Evolutionary conservation across 2,888 invertebrate genomes (phyloP), one percentile per base, ranked within the genome.

Genomic region (Caenorhabditis parvicauda): DNA sequence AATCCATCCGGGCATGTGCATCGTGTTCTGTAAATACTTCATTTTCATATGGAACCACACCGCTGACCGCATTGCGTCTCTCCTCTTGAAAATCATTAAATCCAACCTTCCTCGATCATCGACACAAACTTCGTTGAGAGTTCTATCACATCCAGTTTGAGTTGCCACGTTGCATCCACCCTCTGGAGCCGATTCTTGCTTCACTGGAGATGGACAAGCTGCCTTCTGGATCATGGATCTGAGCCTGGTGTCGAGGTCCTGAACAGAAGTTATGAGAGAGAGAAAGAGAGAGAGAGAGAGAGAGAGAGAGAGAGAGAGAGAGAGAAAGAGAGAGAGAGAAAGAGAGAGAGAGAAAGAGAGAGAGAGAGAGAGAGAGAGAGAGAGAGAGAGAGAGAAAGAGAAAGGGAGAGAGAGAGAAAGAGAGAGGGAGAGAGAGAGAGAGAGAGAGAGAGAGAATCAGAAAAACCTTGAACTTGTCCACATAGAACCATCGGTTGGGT

Each of bases 191-290:
- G 59, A 53, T 14, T 63, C 62, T 25, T 66, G 61, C 44, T 54
- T 61, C 2, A 53, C 41, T 19, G 64, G 69, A 5, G 64, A 50
- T 14, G 80, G 81, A 60, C 81, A 81, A 2, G 79, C 77, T 3
- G 70, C 74, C 54, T 81, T 81, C 58, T 81, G 81, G 42, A 81
- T 78, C 59, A 79, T 64, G 17, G 77, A 77, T 4, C 81, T 67
- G 14, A 81, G 73, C 21, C 81, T 54, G 5, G 76, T 81, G 60
- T 81, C 77, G 35, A 81, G 50, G 55, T 77, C 77, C 60, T 59
- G 41, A 24, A 54, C 46, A 12, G 0, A 14, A 32, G 35, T 9
- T 9, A 32, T 12, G 35, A 32, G 9, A 22, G 9, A n/a, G n/a
- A n/a, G n/a, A n/a, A n/a, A n/a, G n/a, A n/a, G n/a, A n/a, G n/a